These are phyloP conservation scores for Parasteatoda lunata DNA, from an alignment of 2,888 invertebrate genomes.

Conservation along the genomic window DNA sequence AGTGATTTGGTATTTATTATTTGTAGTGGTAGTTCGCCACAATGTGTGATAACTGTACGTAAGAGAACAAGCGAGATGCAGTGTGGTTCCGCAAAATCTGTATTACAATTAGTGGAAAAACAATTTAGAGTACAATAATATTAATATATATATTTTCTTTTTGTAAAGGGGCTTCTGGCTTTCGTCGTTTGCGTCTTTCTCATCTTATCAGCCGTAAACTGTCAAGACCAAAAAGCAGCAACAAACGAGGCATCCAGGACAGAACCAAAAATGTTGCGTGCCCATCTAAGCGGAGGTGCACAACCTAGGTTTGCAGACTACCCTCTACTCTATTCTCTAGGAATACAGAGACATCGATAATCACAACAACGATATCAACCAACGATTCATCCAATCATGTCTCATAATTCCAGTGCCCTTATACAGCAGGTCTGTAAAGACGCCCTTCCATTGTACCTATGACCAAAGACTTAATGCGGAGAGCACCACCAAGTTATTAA, in stretches of 20 bases:
- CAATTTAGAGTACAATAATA: too few species aligned
- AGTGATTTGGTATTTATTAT: too few species aligned
- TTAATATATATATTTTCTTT: not conserved
- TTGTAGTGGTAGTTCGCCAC: too few species aligned
- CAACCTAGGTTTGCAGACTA: conserved; percentile 41
- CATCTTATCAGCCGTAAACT: too few species aligned
- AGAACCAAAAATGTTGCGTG: conserved; percentile 11
- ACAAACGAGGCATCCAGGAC: conserved; percentile 8
- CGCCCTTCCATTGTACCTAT: not conserved
- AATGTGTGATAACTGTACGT: too few species aligned
- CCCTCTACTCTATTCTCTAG: conserved; percentile 28
- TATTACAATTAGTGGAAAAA: too few species aligned
- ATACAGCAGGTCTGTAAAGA: conserved; percentile 26
- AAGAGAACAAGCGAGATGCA: too few species aligned
- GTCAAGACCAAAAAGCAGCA: not conserved
- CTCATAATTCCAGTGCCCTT: not conserved
- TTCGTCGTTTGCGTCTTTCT: conserved; percentile 12
- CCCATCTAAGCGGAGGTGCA: conserved; percentile 27
- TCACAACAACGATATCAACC: not conserved
- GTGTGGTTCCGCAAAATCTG: too few species aligned
- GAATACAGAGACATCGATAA: not conserved
- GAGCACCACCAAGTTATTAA: too few species aligned
- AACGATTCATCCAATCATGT: not conserved
- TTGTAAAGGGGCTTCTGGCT: not conserved
- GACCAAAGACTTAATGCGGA: too few species aligned